Conservation (phyloP, 2,797 vertebrate species). For the Hozukius guyotensis region DNA sequence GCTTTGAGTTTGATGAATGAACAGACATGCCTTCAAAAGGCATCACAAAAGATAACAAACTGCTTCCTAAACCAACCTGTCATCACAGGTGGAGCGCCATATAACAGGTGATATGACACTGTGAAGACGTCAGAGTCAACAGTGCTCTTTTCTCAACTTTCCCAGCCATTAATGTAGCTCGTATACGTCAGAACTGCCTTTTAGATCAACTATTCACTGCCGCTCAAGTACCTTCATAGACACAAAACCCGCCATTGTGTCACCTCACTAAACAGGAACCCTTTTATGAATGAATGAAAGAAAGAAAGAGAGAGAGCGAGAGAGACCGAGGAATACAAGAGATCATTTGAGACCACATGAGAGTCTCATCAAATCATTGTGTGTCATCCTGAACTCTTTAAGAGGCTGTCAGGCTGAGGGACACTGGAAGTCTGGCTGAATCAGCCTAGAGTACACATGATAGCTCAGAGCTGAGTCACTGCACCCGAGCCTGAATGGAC, state of each 20-base stretch:
- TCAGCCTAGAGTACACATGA: neutral
- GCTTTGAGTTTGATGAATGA: neutral
- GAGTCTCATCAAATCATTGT: neutral
- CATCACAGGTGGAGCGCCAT: neutral
- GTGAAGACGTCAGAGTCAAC: neutral
- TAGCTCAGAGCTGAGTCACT: conserved; percentile 27
- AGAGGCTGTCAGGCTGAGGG: neutral
- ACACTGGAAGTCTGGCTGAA: neutral
- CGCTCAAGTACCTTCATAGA: conserved; percentile 3
- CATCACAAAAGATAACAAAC: neutral
- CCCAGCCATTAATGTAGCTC: neutral
- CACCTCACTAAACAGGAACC: conserved; percentile 18
- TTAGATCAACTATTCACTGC: neutral
- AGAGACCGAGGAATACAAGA: neutral
- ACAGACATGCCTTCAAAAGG: neutral
- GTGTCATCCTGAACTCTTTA: neutral
- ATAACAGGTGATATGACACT: conserved; percentile 2
- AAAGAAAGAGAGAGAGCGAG: neutral
- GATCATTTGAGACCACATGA: neutral
- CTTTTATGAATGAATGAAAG: conserved; percentile 15
- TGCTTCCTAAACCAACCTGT: neutral
- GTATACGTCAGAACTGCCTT: conserved; percentile 2
- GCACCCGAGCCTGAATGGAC: neutral
- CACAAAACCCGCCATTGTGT: conserved; percentile 42
- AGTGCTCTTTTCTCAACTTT: neutral